Base-by-base conservation (phyloP, 2,113 vertebrate genomes). In the Nycticryphes semicollaris region DNA sequence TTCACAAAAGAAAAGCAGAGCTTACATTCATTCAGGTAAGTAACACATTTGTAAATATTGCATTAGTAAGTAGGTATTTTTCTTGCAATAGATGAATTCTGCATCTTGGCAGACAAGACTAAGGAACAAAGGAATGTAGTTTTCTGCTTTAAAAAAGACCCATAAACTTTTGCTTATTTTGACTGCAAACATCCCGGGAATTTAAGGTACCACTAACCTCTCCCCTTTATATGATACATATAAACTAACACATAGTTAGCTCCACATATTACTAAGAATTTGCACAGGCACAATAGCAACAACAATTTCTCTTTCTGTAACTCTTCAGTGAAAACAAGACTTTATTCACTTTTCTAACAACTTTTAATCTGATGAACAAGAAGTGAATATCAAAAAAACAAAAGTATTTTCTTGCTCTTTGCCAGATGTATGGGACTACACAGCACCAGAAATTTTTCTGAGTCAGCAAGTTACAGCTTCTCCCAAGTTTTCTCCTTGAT, bases 401-500 rank as follows among this genome's bases (percentile, higher is more conserved):
- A 23, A 70, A 76, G 18, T 59, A 30, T 66, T 69, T 89, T 78
- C 67, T 64, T 31, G 17, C 35, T 82, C 24, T 72, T 76, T 84
- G 39, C 23, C 63, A 70, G 47, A 76, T 53, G 53, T 25, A 35
- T 62, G 70, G 37, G 41, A 80, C 37, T 28, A 24, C 47, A 75
- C 0, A 56, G 54, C 48, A 84, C n/a, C 37, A 91, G 45, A 76
- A 73, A 50, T 33, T 21, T 50, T 70, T 73, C 31, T 11, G 31
- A 91, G 20, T 72, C 47, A 74, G 83, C 47, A 81, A 82, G 39
- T 54, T 57, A 72, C 13, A 68, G 78, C 37, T 95, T 89, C 69
- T 92, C 63, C 10, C 39, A 57, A 47, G 47, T 74, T 78, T 92
- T 70, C 79, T 88, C 50, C 86, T 83, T 82, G 39, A 50, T 94